A percentile compares a stretch with the other conserved stretches of the same genome.
Conservation (phyloP, 2,888 invertebrate genomes). For the Antheraea assamensis region DNA sequence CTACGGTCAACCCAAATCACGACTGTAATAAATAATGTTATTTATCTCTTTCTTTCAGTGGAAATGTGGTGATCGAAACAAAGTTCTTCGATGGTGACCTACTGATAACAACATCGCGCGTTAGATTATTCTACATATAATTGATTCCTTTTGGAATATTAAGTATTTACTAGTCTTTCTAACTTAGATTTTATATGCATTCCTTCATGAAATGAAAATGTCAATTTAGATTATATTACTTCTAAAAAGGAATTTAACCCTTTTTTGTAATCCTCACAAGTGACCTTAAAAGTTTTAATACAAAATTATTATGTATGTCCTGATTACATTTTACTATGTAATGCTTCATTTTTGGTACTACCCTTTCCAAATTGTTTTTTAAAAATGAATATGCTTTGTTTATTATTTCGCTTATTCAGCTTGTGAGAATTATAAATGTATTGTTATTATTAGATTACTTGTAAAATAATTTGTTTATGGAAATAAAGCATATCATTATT, state of each 20-base stretch:
- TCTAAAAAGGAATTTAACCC: constrained; percentile 15
- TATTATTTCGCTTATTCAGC: neutral
- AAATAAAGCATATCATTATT: neutral
- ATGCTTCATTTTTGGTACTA: neutral
- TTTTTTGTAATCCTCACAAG: constrained; percentile 33
- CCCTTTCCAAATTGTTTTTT: neutral
- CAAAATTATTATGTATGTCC: constrained; percentile 13
- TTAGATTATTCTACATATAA: constrained; percentile 96
- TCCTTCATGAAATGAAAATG: constrained; percentile 25
- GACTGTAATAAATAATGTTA: neutral
- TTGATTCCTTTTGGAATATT: constrained; percentile 15
- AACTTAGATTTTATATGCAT: constrained; percentile 27
- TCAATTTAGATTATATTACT: constrained; percentile 20
- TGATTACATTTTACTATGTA: neutral
- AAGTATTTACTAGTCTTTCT: constrained; percentile 58
- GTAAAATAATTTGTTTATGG: neutral
- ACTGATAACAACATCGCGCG: constrained; percentile 96
- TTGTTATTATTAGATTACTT: neutral
- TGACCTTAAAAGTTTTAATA: constrained; percentile 34
- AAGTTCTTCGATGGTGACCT: constrained; percentile 98
- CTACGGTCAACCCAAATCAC: too few species aligned
- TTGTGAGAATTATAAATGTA: neutral
- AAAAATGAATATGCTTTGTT: neutral
- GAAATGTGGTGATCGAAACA: constrained; percentile 98
- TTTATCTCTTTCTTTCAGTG: constrained; percentile 83